phyloP scores from a whole-genome alignment of 2,888 invertebrate genomes.

The Aporophyla nigra region DNA sequence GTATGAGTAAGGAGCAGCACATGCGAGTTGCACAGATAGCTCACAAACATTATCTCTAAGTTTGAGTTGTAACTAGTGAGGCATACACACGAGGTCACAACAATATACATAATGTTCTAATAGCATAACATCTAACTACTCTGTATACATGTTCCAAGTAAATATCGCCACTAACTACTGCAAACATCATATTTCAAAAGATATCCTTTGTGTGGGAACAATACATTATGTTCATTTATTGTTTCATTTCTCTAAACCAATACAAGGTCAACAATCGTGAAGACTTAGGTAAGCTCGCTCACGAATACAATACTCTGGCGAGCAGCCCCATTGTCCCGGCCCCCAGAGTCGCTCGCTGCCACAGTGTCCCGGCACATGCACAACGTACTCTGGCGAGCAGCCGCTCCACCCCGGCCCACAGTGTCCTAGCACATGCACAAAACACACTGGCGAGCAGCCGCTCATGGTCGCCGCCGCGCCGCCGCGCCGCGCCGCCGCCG shows the following conservation, averaged over 20 bases:
- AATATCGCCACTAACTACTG: conserved; percentile 40
- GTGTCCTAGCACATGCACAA: too few species aligned
- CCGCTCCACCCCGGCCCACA: too few species aligned
- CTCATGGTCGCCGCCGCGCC: too few species aligned
- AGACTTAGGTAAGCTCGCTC: conserved; percentile 28
- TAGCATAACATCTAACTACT: conserved; percentile 65
- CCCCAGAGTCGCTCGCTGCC: background rate
- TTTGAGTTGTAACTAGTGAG: conserved; percentile 35
- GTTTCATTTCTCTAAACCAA: conserved; percentile 50
- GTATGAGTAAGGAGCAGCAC: conserved; percentile 7
- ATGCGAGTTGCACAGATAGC: background rate
- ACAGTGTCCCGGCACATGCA: background rate
- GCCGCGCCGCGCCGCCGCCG: too few species aligned
- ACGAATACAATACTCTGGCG: background rate
- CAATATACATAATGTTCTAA: conserved; percentile 51
- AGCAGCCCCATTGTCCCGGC: background rate
- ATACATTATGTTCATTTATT: conserved; percentile 44
- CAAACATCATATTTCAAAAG: conserved; percentile 40
- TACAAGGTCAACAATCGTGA: conserved; percentile 36
- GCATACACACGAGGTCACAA: conserved; percentile 30
- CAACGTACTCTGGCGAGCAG: too few species aligned
- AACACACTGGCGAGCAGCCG: too few species aligned
- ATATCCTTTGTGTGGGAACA: conserved; percentile 22
- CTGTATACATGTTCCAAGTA: conserved; percentile 51
- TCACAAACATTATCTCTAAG: conserved; percentile 1